Evolutionary conservation across 2,797 vertebrate species (phyloP).

Genomic region (Jordanella pulchra): DNA sequence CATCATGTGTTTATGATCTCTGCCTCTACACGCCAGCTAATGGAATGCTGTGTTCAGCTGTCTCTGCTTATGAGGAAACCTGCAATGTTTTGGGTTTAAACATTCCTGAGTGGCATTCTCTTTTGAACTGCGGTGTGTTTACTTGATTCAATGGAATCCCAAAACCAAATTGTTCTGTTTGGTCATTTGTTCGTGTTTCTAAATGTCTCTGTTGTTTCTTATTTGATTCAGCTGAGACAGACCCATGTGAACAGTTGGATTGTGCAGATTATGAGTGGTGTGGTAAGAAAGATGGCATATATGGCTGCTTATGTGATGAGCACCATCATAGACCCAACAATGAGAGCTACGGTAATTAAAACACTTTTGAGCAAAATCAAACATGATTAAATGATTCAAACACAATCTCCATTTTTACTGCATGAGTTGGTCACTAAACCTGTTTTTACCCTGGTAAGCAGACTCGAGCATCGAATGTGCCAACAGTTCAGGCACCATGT

Average conservation of each 20-base stretch:
- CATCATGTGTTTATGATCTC: slow-evolving; percentile 75
- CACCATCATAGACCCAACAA: slow-evolving; percentile 36
- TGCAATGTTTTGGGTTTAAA: slow-evolving; percentile 50
- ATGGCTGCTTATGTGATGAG: slow-evolving; percentile 70
- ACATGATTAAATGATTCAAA: not conserved
- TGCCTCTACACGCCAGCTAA: slow-evolving; percentile 70
- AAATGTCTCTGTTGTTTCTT: not conserved
- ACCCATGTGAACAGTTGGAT: slow-evolving; percentile 56
- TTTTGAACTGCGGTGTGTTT: slow-evolving; percentile 53
- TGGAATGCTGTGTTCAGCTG: slow-evolving; percentile 65
- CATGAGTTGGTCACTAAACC: not conserved
- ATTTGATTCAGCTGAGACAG: slow-evolving; percentile 32
- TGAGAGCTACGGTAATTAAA: slow-evolving; percentile 48
- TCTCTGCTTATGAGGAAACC: slow-evolving; percentile 68
- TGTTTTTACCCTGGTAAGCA: slow-evolving; percentile 16
- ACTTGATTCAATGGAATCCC: not conserved
- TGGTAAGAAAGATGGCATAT: slow-evolving; percentile 54
- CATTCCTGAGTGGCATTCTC: slow-evolving; percentile 60
- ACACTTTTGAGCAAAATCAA: not conserved
- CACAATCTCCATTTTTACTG: not conserved
- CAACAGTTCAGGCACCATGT: slow-evolving; percentile 63
- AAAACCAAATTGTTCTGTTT: not conserved
- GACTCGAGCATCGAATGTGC: slow-evolving; percentile 63
- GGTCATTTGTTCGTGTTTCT: no score
- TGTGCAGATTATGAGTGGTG: slow-evolving; percentile 73